Evolutionary conservation across 2,113 vertebrate genomes (phyloP).

Genomic region (Trichomycterus rosablanca): DNA sequence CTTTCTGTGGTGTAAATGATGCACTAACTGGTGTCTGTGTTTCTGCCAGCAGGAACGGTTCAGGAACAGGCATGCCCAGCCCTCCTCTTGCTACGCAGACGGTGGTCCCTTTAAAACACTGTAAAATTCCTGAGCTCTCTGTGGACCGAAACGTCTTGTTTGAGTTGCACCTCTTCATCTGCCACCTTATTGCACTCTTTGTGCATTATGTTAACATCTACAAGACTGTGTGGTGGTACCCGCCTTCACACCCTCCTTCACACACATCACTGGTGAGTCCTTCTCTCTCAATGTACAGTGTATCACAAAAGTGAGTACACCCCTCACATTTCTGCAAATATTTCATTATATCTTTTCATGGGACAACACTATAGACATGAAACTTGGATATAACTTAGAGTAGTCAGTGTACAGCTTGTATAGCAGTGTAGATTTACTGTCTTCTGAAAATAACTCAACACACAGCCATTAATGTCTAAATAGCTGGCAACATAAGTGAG

Average conservation of each 20-base stretch:
- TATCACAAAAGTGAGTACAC: too few relatives aligned
- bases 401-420: too few relatives aligned
- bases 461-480: too few relatives aligned
- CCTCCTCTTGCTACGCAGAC: constrained; percentile 90
- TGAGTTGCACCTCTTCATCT: constrained; percentile 94
- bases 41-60: constrained; percentile 75
- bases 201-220: constrained; percentile 99
- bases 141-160: constrained; percentile 87
- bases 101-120: constrained; percentile 88
- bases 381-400: too few relatives aligned
- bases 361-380: too few relatives aligned
- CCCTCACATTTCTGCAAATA: too few relatives aligned
- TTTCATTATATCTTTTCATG: too few relatives aligned
- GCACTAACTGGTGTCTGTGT: not conserved
- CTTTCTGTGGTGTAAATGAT: too few relatives aligned
- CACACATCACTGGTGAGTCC: constrained; percentile 89
- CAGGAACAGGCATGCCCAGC: constrained; percentile 87
- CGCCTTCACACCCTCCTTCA: constrained; percentile 88
- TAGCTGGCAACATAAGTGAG: too few relatives aligned
- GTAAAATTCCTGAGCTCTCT: constrained; percentile 92
- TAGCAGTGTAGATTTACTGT: too few relatives aligned
- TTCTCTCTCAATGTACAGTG: not conserved
- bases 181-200: constrained; percentile 91
- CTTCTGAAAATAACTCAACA: too few relatives aligned
- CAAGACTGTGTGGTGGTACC: constrained; percentile 99